phyloP scores from a whole-genome alignment of 2,797 vertebrate genomes.

The Gorsachius magnificus region DNA sequence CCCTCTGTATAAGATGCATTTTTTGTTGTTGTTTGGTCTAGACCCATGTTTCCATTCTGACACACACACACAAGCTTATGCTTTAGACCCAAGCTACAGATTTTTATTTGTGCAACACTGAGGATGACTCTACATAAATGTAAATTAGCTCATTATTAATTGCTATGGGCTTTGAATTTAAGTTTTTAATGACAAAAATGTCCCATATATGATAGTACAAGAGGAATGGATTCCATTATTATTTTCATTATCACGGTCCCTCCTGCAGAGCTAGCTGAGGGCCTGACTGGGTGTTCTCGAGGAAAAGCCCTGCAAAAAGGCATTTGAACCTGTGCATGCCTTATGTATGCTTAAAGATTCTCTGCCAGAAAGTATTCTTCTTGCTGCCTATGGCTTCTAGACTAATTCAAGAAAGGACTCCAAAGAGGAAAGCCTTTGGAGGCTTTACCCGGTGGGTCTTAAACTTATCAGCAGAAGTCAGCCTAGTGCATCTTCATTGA shows the following conservation, averaged over 20 bases:
- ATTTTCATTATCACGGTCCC: background rate
- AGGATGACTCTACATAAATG: background rate
- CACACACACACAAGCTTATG: background rate
- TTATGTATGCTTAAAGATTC: background rate
- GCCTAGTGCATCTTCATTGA: background rate
- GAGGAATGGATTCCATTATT: background rate
- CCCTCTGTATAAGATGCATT: background rate
- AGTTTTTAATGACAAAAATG: conserved; percentile 5
- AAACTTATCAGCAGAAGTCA: background rate
- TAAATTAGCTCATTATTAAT: conserved; percentile 25
- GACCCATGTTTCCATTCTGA: background rate
- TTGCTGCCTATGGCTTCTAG: background rate
- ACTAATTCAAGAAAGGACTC: background rate
- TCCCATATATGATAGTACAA: background rate
- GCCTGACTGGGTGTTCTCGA: background rate
- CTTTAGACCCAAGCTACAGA: background rate
- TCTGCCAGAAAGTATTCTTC: background rate
- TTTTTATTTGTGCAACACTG: background rate
- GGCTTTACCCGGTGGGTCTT: background rate
- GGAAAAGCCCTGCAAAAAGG: background rate
- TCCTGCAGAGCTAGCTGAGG: background rate
- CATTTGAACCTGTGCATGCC: background rate
- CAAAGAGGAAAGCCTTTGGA: background rate
- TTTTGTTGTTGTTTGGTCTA: background rate
- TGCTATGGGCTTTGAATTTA: background rate